Conservation (phyloP, 2,797 vertebrate species). For the Taeniopygia guttata region DNA sequence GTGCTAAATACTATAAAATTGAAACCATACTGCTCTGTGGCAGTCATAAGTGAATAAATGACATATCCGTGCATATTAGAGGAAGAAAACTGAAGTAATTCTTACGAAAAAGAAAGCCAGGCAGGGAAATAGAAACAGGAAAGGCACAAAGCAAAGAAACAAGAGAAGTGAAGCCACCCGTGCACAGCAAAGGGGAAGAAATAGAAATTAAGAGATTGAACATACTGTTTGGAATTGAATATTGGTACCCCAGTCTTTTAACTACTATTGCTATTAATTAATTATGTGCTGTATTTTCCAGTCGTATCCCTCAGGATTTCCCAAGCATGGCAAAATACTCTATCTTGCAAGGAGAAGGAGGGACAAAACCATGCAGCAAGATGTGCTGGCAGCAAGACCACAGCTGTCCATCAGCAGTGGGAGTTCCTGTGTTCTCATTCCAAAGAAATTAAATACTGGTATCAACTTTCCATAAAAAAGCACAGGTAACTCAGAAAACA, state of each 20-base stretch:
- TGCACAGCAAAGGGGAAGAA: not conserved
- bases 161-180: not conserved
- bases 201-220: not conserved
- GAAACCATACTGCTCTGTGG: not conserved
- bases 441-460: not conserved
- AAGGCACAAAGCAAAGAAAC: not conserved
- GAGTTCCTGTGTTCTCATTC: not conserved
- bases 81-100: not conserved
- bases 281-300: not conserved
- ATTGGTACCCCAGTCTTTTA: not conserved
- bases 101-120: not conserved
- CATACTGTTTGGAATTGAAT: not conserved
- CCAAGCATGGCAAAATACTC: not conserved
- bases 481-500: not conserved
- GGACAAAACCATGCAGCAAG: not conserved
- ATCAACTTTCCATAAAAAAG: not conserved
- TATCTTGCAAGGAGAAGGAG: not conserved
- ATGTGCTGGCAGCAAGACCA: not conserved
- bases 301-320: not conserved
- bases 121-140: not conserved
- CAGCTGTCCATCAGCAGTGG: not conserved
- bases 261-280: not conserved
- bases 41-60: not conserved
- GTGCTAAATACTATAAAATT: not conserved
- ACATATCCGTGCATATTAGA: not conserved